Base-by-base conservation (phyloP, 2,888 invertebrate genomes). In the Rhagophthalmus giganteus region DNA sequence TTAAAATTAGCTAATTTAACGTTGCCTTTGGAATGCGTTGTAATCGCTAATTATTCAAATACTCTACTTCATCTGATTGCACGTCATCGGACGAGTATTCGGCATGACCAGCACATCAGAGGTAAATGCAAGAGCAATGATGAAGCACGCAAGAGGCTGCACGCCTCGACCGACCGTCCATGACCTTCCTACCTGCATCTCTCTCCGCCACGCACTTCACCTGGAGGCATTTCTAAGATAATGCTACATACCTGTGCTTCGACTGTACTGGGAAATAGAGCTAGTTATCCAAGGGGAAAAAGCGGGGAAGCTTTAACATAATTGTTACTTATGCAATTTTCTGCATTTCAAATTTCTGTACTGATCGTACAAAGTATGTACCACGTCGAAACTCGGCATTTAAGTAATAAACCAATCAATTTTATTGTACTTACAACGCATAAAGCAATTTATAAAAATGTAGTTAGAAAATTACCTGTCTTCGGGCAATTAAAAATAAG, bases 161-260 rank as follows among this genome's bases (percentile, higher is more conserved):
- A 62, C 66, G 59, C 61, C 59, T 58, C 62, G 60, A 59, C 62
- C 72, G 73, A 72, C 70, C 74, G 74, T 72, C 74, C 74, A 67
- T 70, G 71, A 71, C 71, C 70, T 71, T 71, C 70, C 70, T 68
- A 62, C 67, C 64, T 59, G 57, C 58, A 54, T 49, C 46, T 57
- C 63, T 49, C 61, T 51, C 60, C 54, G 27, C 59, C 46, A 50
- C 53, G 60, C 59, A 54, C 61, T 42, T 38, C 44, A 51, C 56
- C 51, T 24, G 46, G 25, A 38, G 37, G 48, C 15, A 39, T 40
- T 47, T 47, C 56, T 51, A 51, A 44, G 48, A 46, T 46, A 47
- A 55, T 48, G 49, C 46, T 51, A 27, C 39, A 41, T 41, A 31
- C 28, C 25, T 14, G 16, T 5, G 20, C 20, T 20, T 20, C 7